These are phyloP conservation scores for Xylocopa sonorina DNA, from an alignment of 1,140 invertebrate genomes.

Conservation along the genomic window DNA sequence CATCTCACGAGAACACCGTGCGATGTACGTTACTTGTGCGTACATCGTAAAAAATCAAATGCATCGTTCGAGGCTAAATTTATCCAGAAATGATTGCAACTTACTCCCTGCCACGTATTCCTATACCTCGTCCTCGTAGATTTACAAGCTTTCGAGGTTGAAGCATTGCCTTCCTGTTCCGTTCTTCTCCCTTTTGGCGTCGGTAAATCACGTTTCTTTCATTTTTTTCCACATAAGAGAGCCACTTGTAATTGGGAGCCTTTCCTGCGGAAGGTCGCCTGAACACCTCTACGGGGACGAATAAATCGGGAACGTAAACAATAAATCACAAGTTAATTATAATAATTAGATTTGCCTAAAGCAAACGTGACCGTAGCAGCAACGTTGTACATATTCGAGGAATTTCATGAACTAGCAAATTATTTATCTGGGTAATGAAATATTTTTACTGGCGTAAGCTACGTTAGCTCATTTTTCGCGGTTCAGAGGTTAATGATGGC, in stretches of 20 bases:
- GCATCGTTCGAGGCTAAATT: constrained; percentile 8
- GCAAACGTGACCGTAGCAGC: too few relatives aligned
- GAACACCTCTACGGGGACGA: not conserved
- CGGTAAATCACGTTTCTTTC: not conserved
- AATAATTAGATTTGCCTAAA: too few relatives aligned
- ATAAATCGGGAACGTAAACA: constrained; percentile 24
- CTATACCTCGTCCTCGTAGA: too few relatives aligned
- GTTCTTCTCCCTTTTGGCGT: not conserved
- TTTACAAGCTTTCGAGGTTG: too few relatives aligned
- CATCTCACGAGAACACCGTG: constrained; percentile 7
- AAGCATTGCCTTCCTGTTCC: not conserved
- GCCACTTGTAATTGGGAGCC: constrained; percentile 36
- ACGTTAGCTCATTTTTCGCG: too few relatives aligned
- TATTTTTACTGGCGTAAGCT: too few relatives aligned
- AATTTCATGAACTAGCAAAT: too few relatives aligned
- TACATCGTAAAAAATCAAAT: constrained; percentile 19
- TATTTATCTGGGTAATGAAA: too few relatives aligned
- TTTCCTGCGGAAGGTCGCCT: constrained; percentile 8
- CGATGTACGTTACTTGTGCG: constrained; percentile 5
- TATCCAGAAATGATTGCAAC: not conserved
- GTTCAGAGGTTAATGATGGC: too few relatives aligned
- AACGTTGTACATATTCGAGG: too few relatives aligned
- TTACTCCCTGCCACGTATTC: not conserved
- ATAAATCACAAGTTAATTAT: too few relatives aligned
- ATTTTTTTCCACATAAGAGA: not conserved